Conservation (phyloP, 2,888 invertebrate genomes). For the Beris chalybata region DNA sequence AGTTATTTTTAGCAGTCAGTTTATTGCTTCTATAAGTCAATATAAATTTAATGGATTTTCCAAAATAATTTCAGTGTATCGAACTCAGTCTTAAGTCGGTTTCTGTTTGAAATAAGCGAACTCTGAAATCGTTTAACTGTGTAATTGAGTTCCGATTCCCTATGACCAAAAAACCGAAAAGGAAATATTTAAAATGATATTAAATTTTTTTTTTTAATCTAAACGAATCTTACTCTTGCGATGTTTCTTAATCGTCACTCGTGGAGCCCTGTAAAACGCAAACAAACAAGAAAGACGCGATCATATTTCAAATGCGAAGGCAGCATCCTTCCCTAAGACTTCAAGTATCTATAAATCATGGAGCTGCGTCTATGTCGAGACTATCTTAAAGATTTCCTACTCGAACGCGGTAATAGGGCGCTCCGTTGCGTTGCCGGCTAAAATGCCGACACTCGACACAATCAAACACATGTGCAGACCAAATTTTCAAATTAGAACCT, state of each 20-base stretch:
- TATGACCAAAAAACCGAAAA: too few species aligned
- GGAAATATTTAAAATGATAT: too few species aligned
- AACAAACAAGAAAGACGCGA: conserved; percentile 29
- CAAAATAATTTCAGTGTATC: conserved; percentile 15
- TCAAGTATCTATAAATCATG: conserved; percentile 34
- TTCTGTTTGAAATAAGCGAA: too few species aligned
- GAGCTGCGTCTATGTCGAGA: conserved; percentile 11
- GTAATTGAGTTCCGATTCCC: too few species aligned
- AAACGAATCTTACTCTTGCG: conserved; percentile 7
- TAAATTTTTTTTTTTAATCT: too few species aligned
- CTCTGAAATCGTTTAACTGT: too few species aligned
- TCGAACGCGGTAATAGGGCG: conserved; percentile 3
- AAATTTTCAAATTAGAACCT: conserved; percentile 20
- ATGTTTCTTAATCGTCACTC: conserved; percentile 22
- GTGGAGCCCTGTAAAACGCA: conserved; percentile 28
- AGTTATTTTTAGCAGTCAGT: neutral
- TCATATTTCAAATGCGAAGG: conserved; percentile 33
- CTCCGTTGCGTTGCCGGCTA: conserved; percentile 19
- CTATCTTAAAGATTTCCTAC: neutral
- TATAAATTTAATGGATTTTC: conserved; percentile 19
- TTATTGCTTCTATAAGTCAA: neutral
- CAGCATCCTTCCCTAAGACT: conserved; percentile 23
- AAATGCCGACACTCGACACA: neutral
- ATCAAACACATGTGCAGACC: conserved; percentile 22
- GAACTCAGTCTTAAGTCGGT: neutral